These are phyloP conservation scores for Drosophila koepferae DNA, from an alignment of 2,888 invertebrate genomes.

Conservation along the genomic window DNA sequence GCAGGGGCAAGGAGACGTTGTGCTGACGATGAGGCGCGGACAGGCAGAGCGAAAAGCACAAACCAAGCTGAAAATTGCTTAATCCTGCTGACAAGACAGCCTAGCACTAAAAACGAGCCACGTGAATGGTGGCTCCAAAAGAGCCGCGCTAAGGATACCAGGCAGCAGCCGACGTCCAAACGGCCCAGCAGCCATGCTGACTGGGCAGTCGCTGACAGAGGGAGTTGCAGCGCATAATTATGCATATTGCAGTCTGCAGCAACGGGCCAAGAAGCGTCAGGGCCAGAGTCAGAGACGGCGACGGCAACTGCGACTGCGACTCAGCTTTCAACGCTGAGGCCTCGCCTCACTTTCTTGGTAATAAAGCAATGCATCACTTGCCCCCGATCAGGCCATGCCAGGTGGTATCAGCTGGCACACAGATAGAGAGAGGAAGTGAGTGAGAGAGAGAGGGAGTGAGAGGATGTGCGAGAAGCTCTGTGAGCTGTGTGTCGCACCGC, in stretches of 20 bases:
- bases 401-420: not conserved
- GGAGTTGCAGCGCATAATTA: constrained; percentile 83
- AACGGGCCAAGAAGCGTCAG: constrained; percentile 6
- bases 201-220: constrained; percentile 79
- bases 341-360: constrained; percentile 63
- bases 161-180: not conserved
- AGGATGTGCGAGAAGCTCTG: no score
- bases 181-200: constrained; percentile 46
- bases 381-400: constrained; percentile 18
- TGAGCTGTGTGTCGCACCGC: constrained; percentile 13
- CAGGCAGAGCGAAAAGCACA: constrained; percentile 65
- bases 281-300: not conserved
- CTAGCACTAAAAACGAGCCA: constrained; percentile 57
- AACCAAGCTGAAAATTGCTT: constrained; percentile 79
- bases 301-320: not conserved
- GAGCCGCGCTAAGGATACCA: constrained; percentile 55
- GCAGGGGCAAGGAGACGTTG: constrained; percentile 7
- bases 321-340: constrained; percentile 24
- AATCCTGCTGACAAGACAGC: constrained; percentile 78
- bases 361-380: constrained; percentile 81
- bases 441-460: not conserved
- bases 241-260: constrained; percentile 58
- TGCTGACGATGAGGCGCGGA: constrained; percentile 56
- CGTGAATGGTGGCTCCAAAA: constrained; percentile 35
- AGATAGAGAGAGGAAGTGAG: not conserved